Evolutionary conservation across 35 echinoderm and acorn worm genomes (phyloP).

Genomic region (Anneissia japonica): DNA sequence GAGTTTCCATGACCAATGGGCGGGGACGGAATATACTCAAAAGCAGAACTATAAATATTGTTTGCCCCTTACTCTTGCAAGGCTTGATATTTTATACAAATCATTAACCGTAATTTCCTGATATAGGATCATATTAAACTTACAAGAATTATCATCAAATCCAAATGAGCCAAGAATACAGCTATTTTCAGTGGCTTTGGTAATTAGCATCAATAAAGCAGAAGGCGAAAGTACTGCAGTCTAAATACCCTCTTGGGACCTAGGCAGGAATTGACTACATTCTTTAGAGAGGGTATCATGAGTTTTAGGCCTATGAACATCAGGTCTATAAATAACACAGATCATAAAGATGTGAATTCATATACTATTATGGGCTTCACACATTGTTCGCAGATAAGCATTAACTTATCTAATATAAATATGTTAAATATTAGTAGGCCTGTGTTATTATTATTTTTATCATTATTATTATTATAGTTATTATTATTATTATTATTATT

Average conservation of each 20-base stretch:
- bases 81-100: neutral
- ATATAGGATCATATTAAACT: neutral
- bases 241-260: neutral
- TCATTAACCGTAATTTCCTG: neutral
- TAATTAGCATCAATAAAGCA: neutral
- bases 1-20: neutral
- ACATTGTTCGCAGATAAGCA: no score
- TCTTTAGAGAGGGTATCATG: neutral
- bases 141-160: neutral
- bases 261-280: neutral
- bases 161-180: neutral
- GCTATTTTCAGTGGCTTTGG: neutral
- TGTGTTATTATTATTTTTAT: no score
- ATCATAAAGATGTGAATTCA: no score
- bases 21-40: neutral
- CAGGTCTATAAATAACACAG: no score
- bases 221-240: neutral
- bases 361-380: no score
- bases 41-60: neutral
- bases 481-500: no score
- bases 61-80: neutral
- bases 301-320: no score
- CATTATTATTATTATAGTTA: no score
- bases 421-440: no score
- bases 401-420: no score